Conservation (phyloP, 2,797 vertebrate species). For the Takifugu ocellatus region DNA sequence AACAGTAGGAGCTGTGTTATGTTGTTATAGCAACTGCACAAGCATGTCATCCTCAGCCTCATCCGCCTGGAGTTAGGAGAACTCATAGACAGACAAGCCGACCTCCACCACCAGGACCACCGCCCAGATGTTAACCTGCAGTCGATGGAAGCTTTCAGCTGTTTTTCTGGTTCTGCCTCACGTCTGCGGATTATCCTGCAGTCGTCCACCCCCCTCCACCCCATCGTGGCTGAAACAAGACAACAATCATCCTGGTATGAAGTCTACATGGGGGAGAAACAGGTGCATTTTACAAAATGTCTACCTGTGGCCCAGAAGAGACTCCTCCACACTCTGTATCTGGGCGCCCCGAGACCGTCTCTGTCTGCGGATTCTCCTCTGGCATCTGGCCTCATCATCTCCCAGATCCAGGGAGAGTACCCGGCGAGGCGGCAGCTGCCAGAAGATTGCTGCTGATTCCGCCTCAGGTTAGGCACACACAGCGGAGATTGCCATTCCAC, state of each 20-base stretch:
- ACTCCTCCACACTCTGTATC: slow-evolving; percentile 9
- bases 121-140: too few relatives aligned
- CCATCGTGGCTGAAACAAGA: too few relatives aligned
- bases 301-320: not conserved
- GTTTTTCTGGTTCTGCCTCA: too few relatives aligned
- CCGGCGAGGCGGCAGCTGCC: slow-evolving; percentile 34
- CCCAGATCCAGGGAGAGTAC: slow-evolving; percentile 14
- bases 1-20: too few relatives aligned
- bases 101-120: too few relatives aligned
- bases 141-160: too few relatives aligned
- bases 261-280: slow-evolving; percentile 1
- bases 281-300: slow-evolving; percentile 6
- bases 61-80: too few relatives aligned
- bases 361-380: slow-evolving; percentile 10
- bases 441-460: slow-evolving; percentile 23
- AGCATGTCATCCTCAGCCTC: too few relatives aligned
- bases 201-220: too few relatives aligned
- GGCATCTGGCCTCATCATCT: slow-evolving; percentile 17
- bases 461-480: slow-evolving; percentile 12
- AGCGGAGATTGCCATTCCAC: not conserved
- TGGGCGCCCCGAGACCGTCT: not conserved
- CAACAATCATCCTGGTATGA: not conserved
- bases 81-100: too few relatives aligned
- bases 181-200: too few relatives aligned
- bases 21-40: too few relatives aligned